Conservation (phyloP, 2,113 vertebrate species). For the Ammodytes marinus region DNA sequence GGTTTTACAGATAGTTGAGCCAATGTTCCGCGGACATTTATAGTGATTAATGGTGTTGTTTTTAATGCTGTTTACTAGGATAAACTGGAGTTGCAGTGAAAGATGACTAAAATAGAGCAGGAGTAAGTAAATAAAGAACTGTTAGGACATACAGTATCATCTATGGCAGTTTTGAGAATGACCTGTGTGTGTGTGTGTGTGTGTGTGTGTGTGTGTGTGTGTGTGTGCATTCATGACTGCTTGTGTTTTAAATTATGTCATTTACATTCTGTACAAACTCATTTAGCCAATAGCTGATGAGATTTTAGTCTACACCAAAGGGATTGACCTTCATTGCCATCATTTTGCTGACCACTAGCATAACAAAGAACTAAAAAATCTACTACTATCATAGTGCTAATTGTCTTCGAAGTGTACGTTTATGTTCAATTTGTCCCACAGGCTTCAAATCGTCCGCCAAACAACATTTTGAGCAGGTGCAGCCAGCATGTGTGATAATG, state of each 20-base stretch:
- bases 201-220: constrained; percentile 12
- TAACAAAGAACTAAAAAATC: constrained; percentile 11
- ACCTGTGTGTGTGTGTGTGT: constrained; percentile 3
- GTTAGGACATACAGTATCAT: constrained; percentile 39
- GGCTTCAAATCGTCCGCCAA: constrained; percentile 4
- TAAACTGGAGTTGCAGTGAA: constrained; percentile 37
- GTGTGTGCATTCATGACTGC: constrained; percentile 8
- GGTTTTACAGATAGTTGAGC: constrained; percentile 68
- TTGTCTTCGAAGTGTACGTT: constrained; percentile 16
- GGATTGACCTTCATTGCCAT: not conserved
- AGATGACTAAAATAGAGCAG: constrained; percentile 39
- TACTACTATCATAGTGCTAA: constrained; percentile 23
- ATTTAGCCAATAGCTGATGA: not conserved
- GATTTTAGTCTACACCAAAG: constrained; percentile 8
- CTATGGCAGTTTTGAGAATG: constrained; percentile 30
- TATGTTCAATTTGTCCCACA: not conserved
- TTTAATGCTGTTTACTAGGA: constrained; percentile 52
- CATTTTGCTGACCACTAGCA: not conserved
- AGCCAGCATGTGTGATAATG: constrained; percentile 15
- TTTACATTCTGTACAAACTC: not conserved
- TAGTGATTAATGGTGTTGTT: constrained; percentile 67
- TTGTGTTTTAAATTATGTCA: constrained; percentile 34
- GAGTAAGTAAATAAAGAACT: constrained; percentile 46
- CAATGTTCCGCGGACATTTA: constrained; percentile 72
- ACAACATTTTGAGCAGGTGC: constrained; percentile 24